phyloP scores from a whole-genome alignment of 2,797 vertebrate species.

The Onychomys leucogaster region DNA sequence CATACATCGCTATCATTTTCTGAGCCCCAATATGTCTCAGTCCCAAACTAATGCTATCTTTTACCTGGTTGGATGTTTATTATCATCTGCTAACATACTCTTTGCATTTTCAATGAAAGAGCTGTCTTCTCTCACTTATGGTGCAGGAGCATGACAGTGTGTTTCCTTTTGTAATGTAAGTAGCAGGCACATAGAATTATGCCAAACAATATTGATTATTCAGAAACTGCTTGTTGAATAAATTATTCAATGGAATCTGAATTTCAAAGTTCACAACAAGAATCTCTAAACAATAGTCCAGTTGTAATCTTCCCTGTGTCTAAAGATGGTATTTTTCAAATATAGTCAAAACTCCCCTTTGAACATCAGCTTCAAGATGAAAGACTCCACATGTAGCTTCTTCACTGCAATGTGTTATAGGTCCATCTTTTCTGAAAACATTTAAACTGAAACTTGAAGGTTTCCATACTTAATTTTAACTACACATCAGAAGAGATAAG shows the following conservation, averaged over 20 bases:
- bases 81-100: neutral
- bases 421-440: neutral
- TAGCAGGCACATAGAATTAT: slow-evolving; percentile 3
- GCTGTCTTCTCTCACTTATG: neutral
- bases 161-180: neutral
- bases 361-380: neutral
- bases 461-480: neutral
- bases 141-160: neutral
- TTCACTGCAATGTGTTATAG: neutral
- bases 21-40: neutral
- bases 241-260: slow-evolving; percentile 17
- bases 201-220: neutral
- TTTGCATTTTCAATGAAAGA: neutral
- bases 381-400: neutral
- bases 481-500: slow-evolving; percentile 1
- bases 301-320: neutral
- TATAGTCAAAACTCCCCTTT: neutral
- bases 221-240: slow-evolving; percentile 30
- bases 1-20: neutral
- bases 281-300: neutral
- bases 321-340: neutral
- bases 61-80: neutral
- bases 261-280: neutral
- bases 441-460: neutral
- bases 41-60: neutral